phyloP scores from a whole-genome alignment of 2,888 invertebrate genomes.

The Tromatobia lineatoria region DNA sequence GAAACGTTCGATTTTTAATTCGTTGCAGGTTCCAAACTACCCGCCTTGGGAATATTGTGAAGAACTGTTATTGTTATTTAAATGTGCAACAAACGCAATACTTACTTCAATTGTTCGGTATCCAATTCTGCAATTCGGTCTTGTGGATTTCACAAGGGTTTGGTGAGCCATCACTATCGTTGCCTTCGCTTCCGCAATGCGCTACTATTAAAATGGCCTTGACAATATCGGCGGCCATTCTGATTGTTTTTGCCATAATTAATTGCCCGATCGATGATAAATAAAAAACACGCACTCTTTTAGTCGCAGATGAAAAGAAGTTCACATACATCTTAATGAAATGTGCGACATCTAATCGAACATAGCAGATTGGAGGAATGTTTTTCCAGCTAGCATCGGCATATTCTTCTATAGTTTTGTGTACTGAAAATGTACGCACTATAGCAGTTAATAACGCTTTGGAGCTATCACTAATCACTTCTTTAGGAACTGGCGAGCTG shows the following conservation, averaged over 20 bases:
- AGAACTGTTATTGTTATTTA: too few species aligned
- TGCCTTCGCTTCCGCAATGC: constrained; percentile 1
- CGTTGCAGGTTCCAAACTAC: too few species aligned
- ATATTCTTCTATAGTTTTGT: constrained; percentile 67
- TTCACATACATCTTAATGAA: constrained; percentile 60
- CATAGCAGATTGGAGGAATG: constrained; percentile 15
- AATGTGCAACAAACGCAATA: not conserved
- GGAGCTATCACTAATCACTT: constrained; percentile 68
- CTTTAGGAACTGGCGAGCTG: constrained; percentile 68
- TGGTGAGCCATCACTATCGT: not conserved
- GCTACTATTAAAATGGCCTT: not conserved
- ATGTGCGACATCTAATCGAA: constrained; percentile 53
- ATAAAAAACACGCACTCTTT: constrained; percentile 32
- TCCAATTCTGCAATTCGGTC: not conserved
- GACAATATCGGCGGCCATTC: not conserved
- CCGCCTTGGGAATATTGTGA: too few species aligned
- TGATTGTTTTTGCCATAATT: constrained; percentile 11
- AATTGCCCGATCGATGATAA: constrained; percentile 43
- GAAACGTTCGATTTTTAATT: too few species aligned
- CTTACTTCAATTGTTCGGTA: not conserved
- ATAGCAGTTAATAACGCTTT: constrained; percentile 69
- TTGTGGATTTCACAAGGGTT: not conserved
- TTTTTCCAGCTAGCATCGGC: constrained; percentile 54
- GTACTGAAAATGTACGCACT: constrained; percentile 61
- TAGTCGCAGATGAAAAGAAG: constrained; percentile 24